Evolutionary conservation across 2,797 vertebrate species (phyloP).

Genomic region (Spatula clypeata): DNA sequence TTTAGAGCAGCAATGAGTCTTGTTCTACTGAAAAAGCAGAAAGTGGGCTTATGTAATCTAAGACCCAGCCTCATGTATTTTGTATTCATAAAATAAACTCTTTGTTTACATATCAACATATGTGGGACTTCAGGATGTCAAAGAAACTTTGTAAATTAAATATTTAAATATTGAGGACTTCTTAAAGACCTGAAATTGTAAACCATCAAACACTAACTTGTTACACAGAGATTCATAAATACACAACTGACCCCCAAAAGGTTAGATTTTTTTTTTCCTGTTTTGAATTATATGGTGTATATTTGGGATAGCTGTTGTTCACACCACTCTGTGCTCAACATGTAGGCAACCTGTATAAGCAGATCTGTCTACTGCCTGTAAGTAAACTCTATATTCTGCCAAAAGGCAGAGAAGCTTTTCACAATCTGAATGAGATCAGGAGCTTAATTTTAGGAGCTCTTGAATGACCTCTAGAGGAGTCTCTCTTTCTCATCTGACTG

Average conservation of each 20-base stretch:
- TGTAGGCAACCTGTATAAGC: neutral
- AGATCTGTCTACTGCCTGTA: neutral
- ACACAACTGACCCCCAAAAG: no score
- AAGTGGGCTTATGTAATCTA: neutral
- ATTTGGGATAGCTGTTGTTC: neutral
- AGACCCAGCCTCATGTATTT: neutral
- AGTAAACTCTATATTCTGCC: fast-evolving
- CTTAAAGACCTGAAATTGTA: neutral
- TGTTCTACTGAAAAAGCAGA: neutral
- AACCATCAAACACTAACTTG: neutral
- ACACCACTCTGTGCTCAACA: neutral
- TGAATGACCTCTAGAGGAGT: constrained; percentile 37
- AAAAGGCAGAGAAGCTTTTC: neutral
- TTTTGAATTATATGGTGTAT: neutral
- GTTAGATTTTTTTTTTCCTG: neutral
- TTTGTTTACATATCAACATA: neutral
- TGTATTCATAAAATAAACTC: neutral
- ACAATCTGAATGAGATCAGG: fast-evolving
- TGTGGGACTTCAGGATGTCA: neutral
- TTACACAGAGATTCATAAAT: neutral
- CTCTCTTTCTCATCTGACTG: neutral
- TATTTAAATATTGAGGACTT: neutral
- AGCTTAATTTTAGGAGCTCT: neutral
- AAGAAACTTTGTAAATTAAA: neutral
- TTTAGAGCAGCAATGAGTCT: neutral